phyloP scores from a whole-genome alignment of 2,797 vertebrate genomes.

The Mormyrus proboscirostris region DNA sequence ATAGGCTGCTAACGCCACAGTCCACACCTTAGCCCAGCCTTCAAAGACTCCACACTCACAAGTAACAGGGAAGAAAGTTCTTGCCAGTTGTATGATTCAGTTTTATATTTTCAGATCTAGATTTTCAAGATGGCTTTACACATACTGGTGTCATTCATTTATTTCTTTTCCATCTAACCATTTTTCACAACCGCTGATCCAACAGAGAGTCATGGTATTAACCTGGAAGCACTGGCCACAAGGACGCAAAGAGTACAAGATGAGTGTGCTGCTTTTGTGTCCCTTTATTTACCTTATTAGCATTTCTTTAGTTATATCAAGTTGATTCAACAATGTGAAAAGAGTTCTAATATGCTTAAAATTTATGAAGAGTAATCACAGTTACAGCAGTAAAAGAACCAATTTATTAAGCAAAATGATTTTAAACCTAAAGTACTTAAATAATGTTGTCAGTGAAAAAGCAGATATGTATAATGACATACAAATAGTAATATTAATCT shows the following conservation, averaged over 20 bases:
- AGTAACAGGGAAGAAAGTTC: not conserved
- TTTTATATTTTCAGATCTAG: slow-evolving; percentile 1
- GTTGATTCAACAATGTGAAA: not conserved
- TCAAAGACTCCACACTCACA: slow-evolving; percentile 27
- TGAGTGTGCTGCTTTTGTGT: not conserved
- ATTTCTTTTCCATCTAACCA: not conserved
- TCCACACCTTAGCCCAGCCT: slow-evolving; percentile 39
- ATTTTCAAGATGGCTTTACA: not conserved
- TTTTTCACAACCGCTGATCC: not conserved
- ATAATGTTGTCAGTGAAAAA: not conserved
- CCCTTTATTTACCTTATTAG: not conserved
- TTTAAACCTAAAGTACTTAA: not conserved
- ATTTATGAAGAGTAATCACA: not conserved
- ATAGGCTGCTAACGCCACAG: not conserved
- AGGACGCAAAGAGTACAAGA: not conserved
- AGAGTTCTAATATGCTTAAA: not conserved
- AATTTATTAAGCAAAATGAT: not conserved
- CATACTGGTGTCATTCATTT: not conserved
- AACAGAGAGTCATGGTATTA: not conserved
- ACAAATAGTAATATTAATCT: not conserved
- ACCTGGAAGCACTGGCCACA: not conserved
- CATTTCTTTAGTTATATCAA: not conserved
- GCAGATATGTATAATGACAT: not conserved
- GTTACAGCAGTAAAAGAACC: not conserved
- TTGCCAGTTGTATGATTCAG: not conserved